Evolutionary conservation across 2,797 vertebrate genomes (phyloP).

Genomic region (Macrochelys suwanniensis): DNA sequence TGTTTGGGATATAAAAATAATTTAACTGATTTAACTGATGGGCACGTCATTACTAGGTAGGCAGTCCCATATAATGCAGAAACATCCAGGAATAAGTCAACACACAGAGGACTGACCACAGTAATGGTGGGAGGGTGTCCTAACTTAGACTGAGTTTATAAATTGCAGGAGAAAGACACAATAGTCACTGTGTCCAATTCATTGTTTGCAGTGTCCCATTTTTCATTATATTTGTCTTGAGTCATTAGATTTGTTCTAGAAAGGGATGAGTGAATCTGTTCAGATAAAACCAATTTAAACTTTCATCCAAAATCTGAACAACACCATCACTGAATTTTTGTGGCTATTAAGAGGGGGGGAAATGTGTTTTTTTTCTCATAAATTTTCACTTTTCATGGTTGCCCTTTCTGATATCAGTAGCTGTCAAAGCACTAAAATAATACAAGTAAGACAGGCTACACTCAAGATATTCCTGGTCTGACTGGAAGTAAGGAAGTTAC

Average conservation of each 20-base stretch:
- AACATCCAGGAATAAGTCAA: not conserved
- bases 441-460: conserved; percentile 6
- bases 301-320: conserved; percentile 4
- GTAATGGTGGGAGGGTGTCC: not conserved
- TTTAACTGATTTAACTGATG: not conserved
- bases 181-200: not conserved
- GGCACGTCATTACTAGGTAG: not conserved
- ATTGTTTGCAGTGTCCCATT: not conserved
- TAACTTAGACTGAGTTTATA: not conserved
- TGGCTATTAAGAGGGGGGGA: not conserved
- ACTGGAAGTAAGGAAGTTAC: not conserved
- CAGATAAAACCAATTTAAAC: conserved; percentile 1
- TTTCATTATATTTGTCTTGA: not conserved
- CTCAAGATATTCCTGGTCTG: conserved; percentile 1
- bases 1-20: not conserved
- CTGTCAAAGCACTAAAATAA: conserved; percentile 38
- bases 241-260: not conserved
- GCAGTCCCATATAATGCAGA: not conserved
- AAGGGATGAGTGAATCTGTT: conserved; percentile 24
- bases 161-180: not conserved
- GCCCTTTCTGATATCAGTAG: not conserved
- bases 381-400: conserved; percentile 1
- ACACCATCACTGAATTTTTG: not conserved
- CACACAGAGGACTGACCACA: not conserved
- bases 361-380: not conserved